Base-by-base conservation (phyloP, 1,140 invertebrate genomes). In the Temnothorax curvispinosus region DNA sequence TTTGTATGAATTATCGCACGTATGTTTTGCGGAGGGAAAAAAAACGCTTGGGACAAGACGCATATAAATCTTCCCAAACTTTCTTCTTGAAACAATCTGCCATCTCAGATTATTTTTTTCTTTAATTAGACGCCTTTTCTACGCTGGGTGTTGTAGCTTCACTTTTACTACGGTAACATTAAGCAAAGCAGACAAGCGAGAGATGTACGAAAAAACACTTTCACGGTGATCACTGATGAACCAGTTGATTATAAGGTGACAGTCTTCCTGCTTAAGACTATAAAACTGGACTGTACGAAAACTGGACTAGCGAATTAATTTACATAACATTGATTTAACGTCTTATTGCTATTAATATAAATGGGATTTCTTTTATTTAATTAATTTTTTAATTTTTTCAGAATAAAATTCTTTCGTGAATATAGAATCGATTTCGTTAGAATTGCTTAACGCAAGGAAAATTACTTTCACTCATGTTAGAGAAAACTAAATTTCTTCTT, bases 91-190 rank as follows among this genome's bases (percentile, higher is more conserved):
- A 72, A 27, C 69, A 50, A 72, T 50, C 21, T 72, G 44, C n/a
- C 15, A 52, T 72, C 69, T 72, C 21, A 50, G 27, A 27, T 27
- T 27, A 27, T 27, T 27, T 27, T 27, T 27, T 27, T 27, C 27
- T 50, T 52, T 72, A 72, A 72, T 72, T 72, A 52, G 44, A 52
- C 44, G 21, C 32, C 69, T 72, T 72, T 72, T 21, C 1, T 72
- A 52, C 11, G n/a, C 2, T 9, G 27, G 41, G 3, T 15, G 21
- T 71, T 47, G 6, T 47, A 47, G 21, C 67, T 71, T 71, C n/a
- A 47, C 69, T 72, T 72, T 72, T 72, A 72, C 44, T 27, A 27
- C 15, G 44, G 27, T 35, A 18, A 5, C 1, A 32, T 35, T 52
- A 50, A 52, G n/a, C 27, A 52, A 52, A 32, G 69, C 50, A 71